Evolutionary conservation across 2,797 vertebrate species (phyloP).

Genomic region (Sardinella longiceps): DNA sequence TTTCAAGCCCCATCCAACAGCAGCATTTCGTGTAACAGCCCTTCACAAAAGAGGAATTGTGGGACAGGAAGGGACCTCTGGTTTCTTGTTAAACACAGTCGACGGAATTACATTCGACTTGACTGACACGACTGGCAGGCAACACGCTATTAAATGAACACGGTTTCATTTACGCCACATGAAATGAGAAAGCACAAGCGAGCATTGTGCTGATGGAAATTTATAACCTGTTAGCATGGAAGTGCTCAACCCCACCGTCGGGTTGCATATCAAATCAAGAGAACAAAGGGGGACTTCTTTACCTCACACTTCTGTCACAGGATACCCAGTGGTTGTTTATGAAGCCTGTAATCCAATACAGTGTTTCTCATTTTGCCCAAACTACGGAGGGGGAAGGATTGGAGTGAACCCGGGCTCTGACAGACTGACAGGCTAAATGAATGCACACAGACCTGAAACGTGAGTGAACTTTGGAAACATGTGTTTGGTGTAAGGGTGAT

Average conservation of each 20-base stretch:
- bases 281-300: constrained; percentile 60
- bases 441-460: constrained; percentile 36
- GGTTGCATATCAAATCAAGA: constrained; percentile 42
- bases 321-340: constrained; percentile 52
- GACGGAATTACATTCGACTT: constrained; percentile 47
- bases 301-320: constrained; percentile 45
- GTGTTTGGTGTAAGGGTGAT: constrained; percentile 18
- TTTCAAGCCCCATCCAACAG: constrained; percentile 15
- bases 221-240: constrained; percentile 50
- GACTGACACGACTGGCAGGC: constrained; percentile 44
- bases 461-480: constrained; percentile 33
- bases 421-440: constrained; percentile 47
- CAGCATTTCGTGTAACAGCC: constrained; percentile 28
- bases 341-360: constrained; percentile 53
- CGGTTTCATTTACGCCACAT: constrained; percentile 49
- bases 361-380: constrained; percentile 37
- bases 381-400: constrained; percentile 37
- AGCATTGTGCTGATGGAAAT: constrained; percentile 52
- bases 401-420: constrained; percentile 39
- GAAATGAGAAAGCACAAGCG: constrained; percentile 50
- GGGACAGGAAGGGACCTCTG: constrained; percentile 32
- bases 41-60: constrained; percentile 46
- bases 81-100: constrained; percentile 38
- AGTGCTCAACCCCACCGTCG: constrained; percentile 41
- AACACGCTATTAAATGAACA: constrained; percentile 40